Percentiles rank a stretch among this genome's conserved stretches.
These are phyloP conservation scores for Pocota personata DNA, from an alignment of 2,888 invertebrate species.

Conservation along the genomic window DNA sequence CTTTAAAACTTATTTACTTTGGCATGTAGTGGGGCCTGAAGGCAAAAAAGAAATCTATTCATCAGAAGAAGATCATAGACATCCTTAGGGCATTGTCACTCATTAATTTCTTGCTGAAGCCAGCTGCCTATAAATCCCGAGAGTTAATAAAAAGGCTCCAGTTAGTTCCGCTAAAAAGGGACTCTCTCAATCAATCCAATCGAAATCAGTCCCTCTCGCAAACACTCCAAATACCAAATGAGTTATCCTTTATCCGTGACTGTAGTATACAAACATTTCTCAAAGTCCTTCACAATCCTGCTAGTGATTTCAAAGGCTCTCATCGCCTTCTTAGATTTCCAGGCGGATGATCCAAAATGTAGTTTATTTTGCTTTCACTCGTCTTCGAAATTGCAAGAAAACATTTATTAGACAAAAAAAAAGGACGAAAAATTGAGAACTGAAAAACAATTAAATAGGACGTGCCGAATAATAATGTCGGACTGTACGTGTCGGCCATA, in stretches of 20 bases:
- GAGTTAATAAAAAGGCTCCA: slow-evolving; percentile 19
- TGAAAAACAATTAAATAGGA: slow-evolving; percentile 73
- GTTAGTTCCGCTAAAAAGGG: not conserved
- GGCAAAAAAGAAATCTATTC: too few relatives aligned
- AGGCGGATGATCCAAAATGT: slow-evolving; percentile 50
- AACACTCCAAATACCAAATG: slow-evolving; percentile 35
- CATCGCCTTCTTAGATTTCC: slow-evolving; percentile 9
- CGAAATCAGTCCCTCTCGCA: slow-evolving; percentile 38
- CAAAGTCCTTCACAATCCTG: slow-evolving; percentile 1
- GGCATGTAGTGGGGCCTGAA: too few relatives aligned
- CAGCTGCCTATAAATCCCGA: not conserved
- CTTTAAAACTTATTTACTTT: too few relatives aligned
- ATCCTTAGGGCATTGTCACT: too few relatives aligned
- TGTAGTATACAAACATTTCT: slow-evolving; percentile 44
- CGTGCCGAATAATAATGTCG: slow-evolving; percentile 73
- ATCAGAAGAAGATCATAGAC: too few relatives aligned
- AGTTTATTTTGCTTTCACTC: slow-evolving; percentile 53
- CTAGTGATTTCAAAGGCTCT: slow-evolving; percentile 26
- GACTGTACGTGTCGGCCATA: slow-evolving; percentile 70
- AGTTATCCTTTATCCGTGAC: slow-evolving; percentile 66
- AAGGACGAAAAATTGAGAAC: slow-evolving; percentile 56
- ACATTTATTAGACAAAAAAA: slow-evolving; percentile 52
- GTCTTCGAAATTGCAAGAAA: slow-evolving; percentile 47
- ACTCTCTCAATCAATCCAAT: slow-evolving; percentile 22
- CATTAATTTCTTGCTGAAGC: too few relatives aligned